phyloP scores from a whole-genome alignment of 2,888 invertebrate species.

The Molanna angustata region DNA sequence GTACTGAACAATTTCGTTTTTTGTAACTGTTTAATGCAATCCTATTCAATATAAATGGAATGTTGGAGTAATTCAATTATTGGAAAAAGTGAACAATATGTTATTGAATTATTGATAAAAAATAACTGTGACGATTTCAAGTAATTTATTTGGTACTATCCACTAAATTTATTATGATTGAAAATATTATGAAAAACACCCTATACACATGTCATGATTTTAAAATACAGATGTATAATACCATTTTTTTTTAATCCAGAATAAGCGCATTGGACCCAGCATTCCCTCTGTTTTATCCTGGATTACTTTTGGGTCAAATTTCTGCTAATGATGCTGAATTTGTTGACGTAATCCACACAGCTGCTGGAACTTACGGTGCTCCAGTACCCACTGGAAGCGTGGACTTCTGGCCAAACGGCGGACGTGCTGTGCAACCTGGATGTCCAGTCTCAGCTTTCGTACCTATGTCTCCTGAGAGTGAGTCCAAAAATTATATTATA shows the following conservation, averaged over 20 bases:
- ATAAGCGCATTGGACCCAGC: constrained; percentile 60
- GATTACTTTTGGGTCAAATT: constrained; percentile 51
- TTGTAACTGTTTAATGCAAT: neutral
- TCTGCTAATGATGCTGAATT: constrained; percentile 55
- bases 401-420: constrained; percentile 63
- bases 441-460: constrained; percentile 54
- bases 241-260: constrained; percentile 39
- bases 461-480: constrained; percentile 53
- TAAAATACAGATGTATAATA: too few species aligned
- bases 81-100: too few species aligned
- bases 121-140: too few species aligned
- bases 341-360: constrained; percentile 69
- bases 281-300: constrained; percentile 58
- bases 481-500: too few species aligned
- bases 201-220: too few species aligned
- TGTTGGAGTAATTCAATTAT: too few species aligned
- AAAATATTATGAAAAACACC: too few species aligned
- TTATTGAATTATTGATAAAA: too few species aligned
- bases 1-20: neutral
- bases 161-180: too few species aligned
- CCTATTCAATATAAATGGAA: too few species aligned
- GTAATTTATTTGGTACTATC: too few species aligned
- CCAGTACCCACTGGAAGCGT: constrained; percentile 57
- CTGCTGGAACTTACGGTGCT: constrained; percentile 60
- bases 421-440: constrained; percentile 58